Base-by-base conservation (phyloP, 2,113 vertebrate genomes). In the Clarias magur region DNA sequence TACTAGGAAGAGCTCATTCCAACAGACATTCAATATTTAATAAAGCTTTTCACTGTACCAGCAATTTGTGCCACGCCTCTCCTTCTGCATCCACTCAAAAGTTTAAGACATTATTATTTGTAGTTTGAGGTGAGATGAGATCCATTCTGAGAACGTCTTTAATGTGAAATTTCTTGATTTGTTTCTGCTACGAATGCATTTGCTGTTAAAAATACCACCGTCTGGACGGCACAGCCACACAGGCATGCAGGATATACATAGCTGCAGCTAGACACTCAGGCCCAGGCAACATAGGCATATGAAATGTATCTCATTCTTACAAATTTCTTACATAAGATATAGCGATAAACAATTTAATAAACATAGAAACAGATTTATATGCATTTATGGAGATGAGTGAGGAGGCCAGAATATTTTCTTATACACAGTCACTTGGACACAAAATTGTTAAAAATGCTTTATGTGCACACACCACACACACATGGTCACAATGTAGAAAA, bases 1-100 rank as follows among this genome's bases (percentile, higher is more conserved):
- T 42, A 60, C 70, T 59, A 65, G 54, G 34, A 59, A 80, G 81
- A 34, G 38, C 78, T 70, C 70, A 78, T 53, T 63, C 83, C 70
- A 63, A 70, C 54, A 67, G 23, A 73, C 27, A 59, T 88, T 89
- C 21, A 79, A 89, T 87, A 83, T 85, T 89, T 87, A 25, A 89
- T 88, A 70, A 84, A 25, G 82, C 30, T 16, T 85, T 86, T 80
- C 19, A 70, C 63, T 62, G 78, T 57, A 68, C 62, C 21, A 67
- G 75, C 75, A 17, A 60, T 62, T 68, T 85, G 70, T 65, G 59
- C 60, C 79, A 59, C 70, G 12, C 63, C 21, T 86, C 62, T 30
- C n/a, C 60, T 57, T 70, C 70, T 78, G 38, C 27, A 80, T 27
- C 7, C n/a, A 54, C 53, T 30, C 76, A 78, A 25, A 67, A 25